Evolutionary conservation across 2,888 invertebrate species (phyloP).

Genomic region (Papilio protenor): DNA sequence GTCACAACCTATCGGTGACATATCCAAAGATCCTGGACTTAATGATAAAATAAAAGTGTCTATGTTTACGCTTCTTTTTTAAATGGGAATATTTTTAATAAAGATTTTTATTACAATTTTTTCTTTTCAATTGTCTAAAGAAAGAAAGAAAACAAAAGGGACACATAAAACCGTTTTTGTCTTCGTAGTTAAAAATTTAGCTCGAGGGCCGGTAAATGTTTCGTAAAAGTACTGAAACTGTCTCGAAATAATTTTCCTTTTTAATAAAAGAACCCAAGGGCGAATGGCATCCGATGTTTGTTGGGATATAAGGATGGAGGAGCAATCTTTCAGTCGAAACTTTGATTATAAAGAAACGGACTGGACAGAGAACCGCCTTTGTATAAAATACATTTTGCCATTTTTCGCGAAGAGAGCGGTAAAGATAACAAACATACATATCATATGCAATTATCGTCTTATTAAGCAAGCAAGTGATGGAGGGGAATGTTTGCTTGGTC

Average conservation of each 20-base stretch:
- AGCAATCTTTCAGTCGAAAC: constrained; percentile 27
- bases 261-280: constrained; percentile 34
- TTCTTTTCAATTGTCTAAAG: not conserved
- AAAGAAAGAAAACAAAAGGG: not conserved
- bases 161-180: constrained; percentile 22
- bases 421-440: not conserved
- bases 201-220: constrained; percentile 26
- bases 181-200: constrained; percentile 19
- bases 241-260: constrained; percentile 38
- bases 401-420: not conserved
- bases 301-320: constrained; percentile 37
- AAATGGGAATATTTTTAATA: not conserved
- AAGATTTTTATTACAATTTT: not conserved
- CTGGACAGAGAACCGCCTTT: not conserved
- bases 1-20: too few species aligned
- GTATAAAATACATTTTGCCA: not conserved
- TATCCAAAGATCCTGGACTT: not conserved
- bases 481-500: not conserved
- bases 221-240: constrained; percentile 35
- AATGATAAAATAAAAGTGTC: not conserved
- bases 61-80: not conserved
- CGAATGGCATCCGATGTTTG: constrained; percentile 35
- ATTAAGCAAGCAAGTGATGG: not conserved
- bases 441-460: not conserved
- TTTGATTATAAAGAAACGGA: not conserved